Evolutionary conservation across 2,113 vertebrate species (phyloP), one percentile per base, ranked within the genome.

Genomic region (Cygnus atratus): DNA sequence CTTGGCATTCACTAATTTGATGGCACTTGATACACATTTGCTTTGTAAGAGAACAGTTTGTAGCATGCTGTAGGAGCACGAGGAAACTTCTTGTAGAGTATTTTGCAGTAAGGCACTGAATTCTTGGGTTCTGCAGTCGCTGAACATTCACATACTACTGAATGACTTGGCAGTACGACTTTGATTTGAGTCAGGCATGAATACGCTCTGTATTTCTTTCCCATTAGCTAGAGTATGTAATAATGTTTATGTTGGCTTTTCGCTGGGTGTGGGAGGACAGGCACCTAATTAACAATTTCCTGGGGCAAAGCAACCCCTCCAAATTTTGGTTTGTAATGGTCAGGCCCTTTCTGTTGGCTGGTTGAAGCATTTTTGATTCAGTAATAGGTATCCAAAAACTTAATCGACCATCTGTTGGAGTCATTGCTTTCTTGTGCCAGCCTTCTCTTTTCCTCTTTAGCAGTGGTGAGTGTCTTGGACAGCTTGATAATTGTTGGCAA

Each of bases 221-320:
- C 87, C 35, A 1, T 84, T 76, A 89, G 73, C 66, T 76, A 13
- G 78, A 83, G 62, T 87, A 65, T 31, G 70, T 87, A 91, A 87
- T 89, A 89, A 61, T 91, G 91, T 96, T 95, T 96, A 61, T 68
- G 35, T 89, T 95, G 93, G 93, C 91, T 76, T 93, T 95, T 92
- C 79, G 33, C 70, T 87, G 87, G 70, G 18, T 92, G 94, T 95
- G 48, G 87, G 89, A 95, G 86, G 62, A 76, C 39, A 48, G 86
- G 48, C 62, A 61, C 19, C 57, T 94, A 92, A 96, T 96, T 94
- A 92, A 86, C 46, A 78, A 35, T 73, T 97, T 95, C 81, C 89
- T 84, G 77, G 74, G 89, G 84, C 62, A 62, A 93, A 94, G 39
- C 79, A 96, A 88, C 62, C 44, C 83, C 73, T 90, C 90, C 68